Evolutionary conservation across 2,797 vertebrate species (phyloP).

Genomic region (Netta rufina): DNA sequence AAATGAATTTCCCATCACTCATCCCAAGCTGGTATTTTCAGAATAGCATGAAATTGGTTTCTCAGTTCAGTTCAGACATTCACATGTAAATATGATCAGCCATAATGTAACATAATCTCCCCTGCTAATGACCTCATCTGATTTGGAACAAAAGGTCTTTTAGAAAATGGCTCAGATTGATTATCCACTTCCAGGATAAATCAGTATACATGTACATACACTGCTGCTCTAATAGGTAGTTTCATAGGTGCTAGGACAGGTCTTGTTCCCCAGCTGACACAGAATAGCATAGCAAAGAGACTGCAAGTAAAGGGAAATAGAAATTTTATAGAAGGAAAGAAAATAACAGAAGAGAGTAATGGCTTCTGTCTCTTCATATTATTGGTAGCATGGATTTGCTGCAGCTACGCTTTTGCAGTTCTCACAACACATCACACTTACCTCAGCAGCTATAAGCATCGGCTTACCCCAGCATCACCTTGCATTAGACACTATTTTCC

Average conservation of each 20-base stretch:
- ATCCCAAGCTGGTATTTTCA: not conserved
- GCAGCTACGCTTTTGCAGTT: conserved; percentile 10
- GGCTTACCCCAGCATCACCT: not conserved
- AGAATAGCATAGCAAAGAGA: conserved; percentile 8
- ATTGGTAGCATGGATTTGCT: conserved; percentile 21
- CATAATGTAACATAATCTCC: not conserved
- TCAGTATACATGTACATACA: not conserved
- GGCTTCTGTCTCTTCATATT: conserved; percentile 75
- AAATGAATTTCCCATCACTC: not conserved
- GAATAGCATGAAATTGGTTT: not conserved
- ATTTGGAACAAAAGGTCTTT: not conserved
- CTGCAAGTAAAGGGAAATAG: conserved; percentile 24
- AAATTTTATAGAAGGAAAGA: conserved; percentile 57
- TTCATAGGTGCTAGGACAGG: conserved; percentile 13
- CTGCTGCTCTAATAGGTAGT: not conserved
- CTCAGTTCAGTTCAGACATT: not conserved
- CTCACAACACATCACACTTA: conserved; percentile 18
- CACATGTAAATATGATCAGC: not conserved
- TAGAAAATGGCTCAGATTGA: not conserved
- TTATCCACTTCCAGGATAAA: conserved; percentile 17
- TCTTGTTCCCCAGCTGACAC: conserved; percentile 28
- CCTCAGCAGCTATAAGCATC: conserved; percentile 5
- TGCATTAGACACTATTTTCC: not conserved
- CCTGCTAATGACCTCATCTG: not conserved
- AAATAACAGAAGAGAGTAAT: conserved; percentile 61